These are phyloP conservation scores for Oreocharis arfaki DNA, from an alignment of 2,113 vertebrate genomes.

Conservation along the genomic window DNA sequence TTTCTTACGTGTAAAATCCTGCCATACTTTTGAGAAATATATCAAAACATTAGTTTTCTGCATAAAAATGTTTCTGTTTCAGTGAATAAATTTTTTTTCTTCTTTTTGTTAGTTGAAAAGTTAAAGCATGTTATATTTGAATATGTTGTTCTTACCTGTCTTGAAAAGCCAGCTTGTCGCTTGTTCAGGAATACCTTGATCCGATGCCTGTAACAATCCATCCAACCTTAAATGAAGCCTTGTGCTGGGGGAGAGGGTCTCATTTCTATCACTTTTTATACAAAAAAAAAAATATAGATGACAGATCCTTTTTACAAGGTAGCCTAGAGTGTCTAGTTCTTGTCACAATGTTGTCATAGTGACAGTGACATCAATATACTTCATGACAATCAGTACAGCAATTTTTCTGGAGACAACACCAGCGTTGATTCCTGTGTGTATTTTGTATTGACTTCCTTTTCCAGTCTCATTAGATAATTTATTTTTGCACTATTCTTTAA, in stretches of 20 bases:
- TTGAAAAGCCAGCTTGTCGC: neutral
- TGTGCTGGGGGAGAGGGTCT: neutral
- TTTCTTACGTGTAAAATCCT: neutral
- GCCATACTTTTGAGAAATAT: neutral
- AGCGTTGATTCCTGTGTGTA: neutral
- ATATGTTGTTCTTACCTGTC: constrained; percentile 44
- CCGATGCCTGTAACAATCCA: neutral
- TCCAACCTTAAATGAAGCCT: neutral
- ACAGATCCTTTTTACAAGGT: constrained; percentile 62
- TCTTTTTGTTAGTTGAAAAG: neutral
- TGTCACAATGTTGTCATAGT: constrained; percentile 79
- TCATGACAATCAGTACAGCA: constrained; percentile 61
- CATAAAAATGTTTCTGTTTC: neutral
- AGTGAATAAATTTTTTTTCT: neutral
- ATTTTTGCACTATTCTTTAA: neutral
- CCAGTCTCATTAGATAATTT: neutral
- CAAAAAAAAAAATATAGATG: neutral
- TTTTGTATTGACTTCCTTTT: constrained; percentile 15
- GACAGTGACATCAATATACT: constrained; percentile 71
- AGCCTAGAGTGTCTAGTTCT: constrained; percentile 63
- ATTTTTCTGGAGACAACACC: constrained; percentile 63
- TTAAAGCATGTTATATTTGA: neutral
- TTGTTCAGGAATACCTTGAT: neutral
- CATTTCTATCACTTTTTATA: constrained; percentile 14
- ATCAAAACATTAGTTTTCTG: neutral